Evolutionary conservation across 2,113 vertebrate species (phyloP).

Genomic region (Columba livia): DNA sequence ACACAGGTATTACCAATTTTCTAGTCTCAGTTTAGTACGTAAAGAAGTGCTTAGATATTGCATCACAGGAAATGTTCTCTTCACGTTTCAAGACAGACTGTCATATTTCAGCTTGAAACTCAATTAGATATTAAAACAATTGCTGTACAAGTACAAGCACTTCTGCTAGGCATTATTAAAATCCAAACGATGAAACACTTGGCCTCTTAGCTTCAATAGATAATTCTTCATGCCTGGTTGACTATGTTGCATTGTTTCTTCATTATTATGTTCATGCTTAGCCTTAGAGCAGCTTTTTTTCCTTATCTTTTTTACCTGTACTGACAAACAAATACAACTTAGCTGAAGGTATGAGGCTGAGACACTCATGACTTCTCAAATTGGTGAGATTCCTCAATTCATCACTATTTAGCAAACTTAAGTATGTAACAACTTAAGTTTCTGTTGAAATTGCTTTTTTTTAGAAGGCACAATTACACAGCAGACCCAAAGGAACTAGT

Average conservation of each 20-base stretch:
- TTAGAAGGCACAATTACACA: neutral
- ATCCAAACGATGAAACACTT: slow-evolving; percentile 39
- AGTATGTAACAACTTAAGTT: neutral
- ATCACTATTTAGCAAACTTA: neutral
- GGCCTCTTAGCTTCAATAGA: slow-evolving; percentile 37
- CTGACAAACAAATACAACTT: neutral
- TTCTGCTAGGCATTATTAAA: slow-evolving; percentile 60
- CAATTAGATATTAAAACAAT: slow-evolving; percentile 49
- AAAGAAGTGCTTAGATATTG: slow-evolving; percentile 1
- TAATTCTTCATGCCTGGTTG: slow-evolving; percentile 48
- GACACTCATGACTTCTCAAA: neutral
- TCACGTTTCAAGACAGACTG: slow-evolving; percentile 41
- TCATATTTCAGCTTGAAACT: slow-evolving; percentile 57
- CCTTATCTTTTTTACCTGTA: neutral
- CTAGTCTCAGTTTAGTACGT: neutral
- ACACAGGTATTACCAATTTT: neutral
- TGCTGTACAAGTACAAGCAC: slow-evolving; percentile 49
- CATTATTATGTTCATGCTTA: neutral
- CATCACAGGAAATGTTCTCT: slow-evolving; percentile 39
- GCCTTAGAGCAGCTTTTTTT: neutral
- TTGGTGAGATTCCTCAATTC: neutral
- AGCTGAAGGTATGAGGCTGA: neutral
- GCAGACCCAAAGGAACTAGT: neutral
- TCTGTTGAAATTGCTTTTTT: neutral
- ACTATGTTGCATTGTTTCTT: neutral